A percentile compares a stretch with the other conserved stretches of the same genome.
These are phyloP conservation scores for Margaritifera margaritifera DNA, from an alignment of 2,888 invertebrate species.

Conservation along the genomic window DNA sequence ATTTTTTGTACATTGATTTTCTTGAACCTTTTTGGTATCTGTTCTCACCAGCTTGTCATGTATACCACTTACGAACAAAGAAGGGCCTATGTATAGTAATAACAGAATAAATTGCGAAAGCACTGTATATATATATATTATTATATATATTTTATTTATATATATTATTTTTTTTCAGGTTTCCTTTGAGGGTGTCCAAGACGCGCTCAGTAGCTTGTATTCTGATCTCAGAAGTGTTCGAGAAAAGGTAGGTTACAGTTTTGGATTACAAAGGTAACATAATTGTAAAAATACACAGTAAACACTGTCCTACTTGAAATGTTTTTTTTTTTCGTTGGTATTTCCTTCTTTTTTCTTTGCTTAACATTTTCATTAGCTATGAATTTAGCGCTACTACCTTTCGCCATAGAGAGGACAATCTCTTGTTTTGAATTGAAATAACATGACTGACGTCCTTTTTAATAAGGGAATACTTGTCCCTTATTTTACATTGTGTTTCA, in stretches of 20 bases:
- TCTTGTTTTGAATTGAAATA: no score
- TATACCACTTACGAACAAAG: no score
- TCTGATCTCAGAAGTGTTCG: conserved; percentile 52
- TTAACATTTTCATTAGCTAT: not conserved
- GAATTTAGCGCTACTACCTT: not conserved
- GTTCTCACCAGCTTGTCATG: no score
- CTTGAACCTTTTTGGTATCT: no score
- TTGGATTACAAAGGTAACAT: not conserved
- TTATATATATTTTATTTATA: not conserved
- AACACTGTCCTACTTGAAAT: no score
- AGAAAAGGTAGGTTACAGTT: conserved; percentile 45
- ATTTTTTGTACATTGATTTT: no score
- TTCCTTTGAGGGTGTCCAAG: conserved; percentile 62
- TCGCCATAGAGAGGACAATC: not conserved
- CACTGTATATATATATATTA: not conserved
- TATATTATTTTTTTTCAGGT: conserved; percentile 43
- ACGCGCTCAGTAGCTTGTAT: conserved; percentile 55
- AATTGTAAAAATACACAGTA: not conserved
- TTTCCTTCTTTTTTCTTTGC: not conserved
- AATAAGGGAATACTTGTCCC: no score
- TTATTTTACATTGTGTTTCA: no score
- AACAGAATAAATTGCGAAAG: no score
- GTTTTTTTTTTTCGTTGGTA: not conserved
- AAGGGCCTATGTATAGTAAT: no score
- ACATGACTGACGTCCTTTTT: no score